These are phyloP conservation scores for Zeus faber DNA, from an alignment of 2,113 vertebrate genomes.

Conservation along the genomic window DNA sequence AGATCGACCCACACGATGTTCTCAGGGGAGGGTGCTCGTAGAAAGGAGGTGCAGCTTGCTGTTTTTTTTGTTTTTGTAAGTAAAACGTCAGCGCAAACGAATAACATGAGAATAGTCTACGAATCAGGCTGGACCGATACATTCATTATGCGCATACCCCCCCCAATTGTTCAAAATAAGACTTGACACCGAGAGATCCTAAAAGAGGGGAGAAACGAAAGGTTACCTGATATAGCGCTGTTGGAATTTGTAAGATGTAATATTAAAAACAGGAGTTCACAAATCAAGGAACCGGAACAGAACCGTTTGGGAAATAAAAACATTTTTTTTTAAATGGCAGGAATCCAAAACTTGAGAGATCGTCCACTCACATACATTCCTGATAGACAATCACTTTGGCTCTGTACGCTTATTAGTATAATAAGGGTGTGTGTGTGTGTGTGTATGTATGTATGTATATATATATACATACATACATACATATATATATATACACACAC, in stretches of 20 bases:
- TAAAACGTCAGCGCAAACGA: constrained; percentile 35
- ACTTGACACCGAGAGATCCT: constrained; percentile 35
- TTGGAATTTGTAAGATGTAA: constrained; percentile 27
- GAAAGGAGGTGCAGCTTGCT: constrained; percentile 2
- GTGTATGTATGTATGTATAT: too few species aligned
- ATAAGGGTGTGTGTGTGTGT: too few species aligned
- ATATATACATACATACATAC: too few species aligned
- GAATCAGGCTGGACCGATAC: constrained; percentile 71
- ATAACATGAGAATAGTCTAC: constrained; percentile 43
- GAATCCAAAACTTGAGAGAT: constrained; percentile 6
- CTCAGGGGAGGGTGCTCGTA: too few species aligned
- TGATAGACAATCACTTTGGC: too few species aligned
- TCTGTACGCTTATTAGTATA: too few species aligned
- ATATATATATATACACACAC: too few species aligned
- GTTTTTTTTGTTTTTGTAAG: too few species aligned
- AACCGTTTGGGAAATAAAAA: constrained; percentile 14
- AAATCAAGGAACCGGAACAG: constrained; percentile 14
- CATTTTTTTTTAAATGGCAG: too few species aligned
- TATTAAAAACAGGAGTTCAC: constrained; percentile 27
- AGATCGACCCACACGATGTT: too few species aligned
- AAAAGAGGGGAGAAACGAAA: neutral
- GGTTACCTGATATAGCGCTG: constrained; percentile 46
- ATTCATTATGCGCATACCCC: constrained; percentile 73
- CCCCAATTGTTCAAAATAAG: constrained; percentile 49
- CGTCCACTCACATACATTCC: too few species aligned